Conservation (phyloP, 1,140 invertebrate genomes). For the Microplitis demolitor region DNA sequence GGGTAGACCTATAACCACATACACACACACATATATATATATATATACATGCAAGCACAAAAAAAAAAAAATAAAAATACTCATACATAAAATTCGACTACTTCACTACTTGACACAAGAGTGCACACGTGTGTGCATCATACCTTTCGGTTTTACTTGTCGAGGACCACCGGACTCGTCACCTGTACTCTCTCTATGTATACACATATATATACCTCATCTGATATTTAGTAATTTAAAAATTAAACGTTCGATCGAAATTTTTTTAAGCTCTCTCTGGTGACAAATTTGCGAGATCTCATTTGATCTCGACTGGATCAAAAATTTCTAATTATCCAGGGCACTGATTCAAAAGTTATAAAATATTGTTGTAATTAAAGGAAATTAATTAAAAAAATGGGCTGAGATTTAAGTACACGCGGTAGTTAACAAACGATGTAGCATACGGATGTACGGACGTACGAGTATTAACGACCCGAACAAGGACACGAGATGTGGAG, state of each 20-base stretch:
- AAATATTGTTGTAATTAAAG: too few species aligned
- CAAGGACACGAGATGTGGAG: not conserved
- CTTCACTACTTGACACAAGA: too few species aligned
- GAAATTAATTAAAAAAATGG: too few species aligned
- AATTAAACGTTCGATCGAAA: not conserved
- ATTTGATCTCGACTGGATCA: too few species aligned
- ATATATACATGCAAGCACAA: not conserved
- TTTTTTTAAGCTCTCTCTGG: too few species aligned
- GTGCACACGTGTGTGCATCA: conserved; percentile 2
- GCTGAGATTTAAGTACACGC: too few species aligned
- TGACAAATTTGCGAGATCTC: too few species aligned
- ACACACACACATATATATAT: not conserved
- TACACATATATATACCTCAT: not conserved
- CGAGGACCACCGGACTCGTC: conserved; percentile 55
- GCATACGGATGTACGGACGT: not conserved
- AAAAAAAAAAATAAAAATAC: conserved; percentile 5
- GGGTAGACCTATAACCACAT: conserved; percentile 26
- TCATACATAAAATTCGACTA: conserved; percentile 7
- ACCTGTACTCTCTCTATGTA: conserved; percentile 41
- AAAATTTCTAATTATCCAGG: too few species aligned
- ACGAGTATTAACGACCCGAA: not conserved
- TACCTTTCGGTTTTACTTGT: conserved; percentile 15
- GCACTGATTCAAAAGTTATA: too few species aligned
- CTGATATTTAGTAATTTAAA: not conserved
- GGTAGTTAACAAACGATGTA: too few species aligned